phyloP scores from a whole-genome alignment of 30 jellyfish, hydroid and myxozoan genomes.

The Pelagia noctiluca region DNA sequence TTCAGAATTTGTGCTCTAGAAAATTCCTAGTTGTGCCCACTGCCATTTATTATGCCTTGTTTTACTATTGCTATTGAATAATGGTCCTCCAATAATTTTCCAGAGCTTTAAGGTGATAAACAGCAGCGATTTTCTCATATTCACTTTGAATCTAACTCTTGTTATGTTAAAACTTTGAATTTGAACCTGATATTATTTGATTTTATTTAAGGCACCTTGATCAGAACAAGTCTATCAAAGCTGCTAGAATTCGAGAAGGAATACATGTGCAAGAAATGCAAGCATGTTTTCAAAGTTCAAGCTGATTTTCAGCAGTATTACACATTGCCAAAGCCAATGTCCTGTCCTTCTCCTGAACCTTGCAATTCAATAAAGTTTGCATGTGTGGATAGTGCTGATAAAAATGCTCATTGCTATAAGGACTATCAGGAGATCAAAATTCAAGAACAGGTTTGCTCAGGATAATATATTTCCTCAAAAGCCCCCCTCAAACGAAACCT shows the following conservation, averaged over 20 bases:
- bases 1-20: too few relatives aligned
- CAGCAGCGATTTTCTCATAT: too few relatives aligned
- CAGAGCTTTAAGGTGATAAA: too few relatives aligned
- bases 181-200: too few relatives aligned
- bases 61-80: too few relatives aligned
- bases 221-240: constrained; percentile 89
- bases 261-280: constrained; percentile 93
- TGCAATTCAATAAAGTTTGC: constrained; percentile 89
- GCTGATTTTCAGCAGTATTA: constrained; percentile 91
- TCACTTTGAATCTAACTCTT: too few relatives aligned
- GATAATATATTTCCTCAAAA: background rate
- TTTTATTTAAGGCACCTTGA: constrained; percentile 96
- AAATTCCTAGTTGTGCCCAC: too few relatives aligned
- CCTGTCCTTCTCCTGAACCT: constrained; percentile 97
- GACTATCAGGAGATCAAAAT: constrained; percentile 97
- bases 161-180: too few relatives aligned
- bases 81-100: too few relatives aligned
- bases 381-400: constrained; percentile 3
- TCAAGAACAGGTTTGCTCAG: constrained; percentile 93
- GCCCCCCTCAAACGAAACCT: too few relatives aligned
- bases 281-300: constrained; percentile 64
- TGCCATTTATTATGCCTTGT: too few relatives aligned
- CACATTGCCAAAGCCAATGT: constrained; percentile 69
- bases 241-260: constrained; percentile 90
- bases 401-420: constrained; percentile 63